These are phyloP conservation scores for Phylloscopus whistleri DNA, from an alignment of 2,113 vertebrate genomes.

Conservation along the genomic window DNA sequence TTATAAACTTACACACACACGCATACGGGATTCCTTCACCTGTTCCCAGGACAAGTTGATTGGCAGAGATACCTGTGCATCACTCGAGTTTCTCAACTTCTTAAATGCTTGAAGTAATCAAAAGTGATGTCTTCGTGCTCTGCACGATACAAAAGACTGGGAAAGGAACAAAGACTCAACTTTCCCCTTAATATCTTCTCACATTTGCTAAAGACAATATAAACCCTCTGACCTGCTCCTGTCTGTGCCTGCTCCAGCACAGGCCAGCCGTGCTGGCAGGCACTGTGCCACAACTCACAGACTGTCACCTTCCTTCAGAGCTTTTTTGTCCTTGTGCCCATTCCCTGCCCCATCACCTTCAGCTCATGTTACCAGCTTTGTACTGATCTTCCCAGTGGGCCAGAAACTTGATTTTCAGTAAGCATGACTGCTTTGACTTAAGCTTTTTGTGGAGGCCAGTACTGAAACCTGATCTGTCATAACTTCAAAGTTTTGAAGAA, in stretches of 20 bases:
- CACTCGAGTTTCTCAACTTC: neutral
- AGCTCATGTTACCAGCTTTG: neutral
- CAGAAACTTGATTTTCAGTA: neutral
- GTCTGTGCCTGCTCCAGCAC: accelerated
- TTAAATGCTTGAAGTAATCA: neutral
- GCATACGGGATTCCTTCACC: neutral
- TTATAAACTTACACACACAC: neutral
- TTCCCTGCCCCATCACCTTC: neutral
- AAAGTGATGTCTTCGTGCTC: neutral
- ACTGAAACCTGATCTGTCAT: neutral
- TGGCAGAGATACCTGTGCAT: neutral
- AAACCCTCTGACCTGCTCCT: neutral
- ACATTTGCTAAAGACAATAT: neutral
- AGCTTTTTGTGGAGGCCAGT: accelerated
- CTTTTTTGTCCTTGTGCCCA: neutral
- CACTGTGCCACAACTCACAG: accelerated
- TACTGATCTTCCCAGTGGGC: neutral
- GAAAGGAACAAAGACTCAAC: neutral
- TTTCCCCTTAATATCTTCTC: neutral
- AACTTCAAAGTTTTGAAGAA: neutral
- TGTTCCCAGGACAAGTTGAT: neutral
- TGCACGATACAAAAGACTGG: neutral
- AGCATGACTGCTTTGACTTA: neutral
- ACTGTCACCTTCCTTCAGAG: neutral
- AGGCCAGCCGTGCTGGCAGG: neutral